phyloP scores from a whole-genome alignment of 2,888 invertebrate species.

The Lamellibrachia satsuma region DNA sequence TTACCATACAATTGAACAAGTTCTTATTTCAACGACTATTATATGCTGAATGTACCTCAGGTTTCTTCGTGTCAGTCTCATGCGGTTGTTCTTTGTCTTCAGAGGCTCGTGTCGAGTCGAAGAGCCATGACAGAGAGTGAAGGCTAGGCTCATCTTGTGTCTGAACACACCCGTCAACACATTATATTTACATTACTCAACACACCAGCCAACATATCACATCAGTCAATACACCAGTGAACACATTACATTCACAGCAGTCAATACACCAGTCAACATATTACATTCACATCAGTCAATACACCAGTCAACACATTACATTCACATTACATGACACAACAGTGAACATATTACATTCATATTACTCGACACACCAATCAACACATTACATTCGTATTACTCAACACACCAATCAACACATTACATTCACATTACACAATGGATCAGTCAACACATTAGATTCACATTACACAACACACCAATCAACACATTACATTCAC shows the following conservation, averaged over 20 bases:
- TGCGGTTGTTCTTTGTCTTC: background rate
- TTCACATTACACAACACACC: too few species aligned
- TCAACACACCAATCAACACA: too few species aligned
- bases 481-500: too few species aligned
- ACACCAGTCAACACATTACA: background rate
- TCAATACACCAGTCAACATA: background rate
- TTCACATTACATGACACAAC: background rate
- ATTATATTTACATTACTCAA: too few species aligned
- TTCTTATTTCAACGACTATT: background rate
- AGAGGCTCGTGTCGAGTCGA: background rate
- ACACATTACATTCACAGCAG: too few species aligned
- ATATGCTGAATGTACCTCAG: background rate
- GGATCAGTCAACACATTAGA: too few species aligned
- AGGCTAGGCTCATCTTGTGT: background rate
- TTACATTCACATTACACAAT: too few species aligned
- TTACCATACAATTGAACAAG: background rate
- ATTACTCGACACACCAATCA: too few species aligned
- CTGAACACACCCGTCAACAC: background rate
- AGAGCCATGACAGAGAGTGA: background rate
- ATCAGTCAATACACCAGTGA: background rate
- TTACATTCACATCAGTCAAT: background rate
- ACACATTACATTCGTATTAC: too few species aligned
- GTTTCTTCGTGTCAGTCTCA: background rate
- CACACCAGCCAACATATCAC: too few species aligned
- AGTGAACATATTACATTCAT: background rate